Base-by-base conservation (phyloP, 1,140 invertebrate genomes). In the Bradysia coprophila region DNA sequence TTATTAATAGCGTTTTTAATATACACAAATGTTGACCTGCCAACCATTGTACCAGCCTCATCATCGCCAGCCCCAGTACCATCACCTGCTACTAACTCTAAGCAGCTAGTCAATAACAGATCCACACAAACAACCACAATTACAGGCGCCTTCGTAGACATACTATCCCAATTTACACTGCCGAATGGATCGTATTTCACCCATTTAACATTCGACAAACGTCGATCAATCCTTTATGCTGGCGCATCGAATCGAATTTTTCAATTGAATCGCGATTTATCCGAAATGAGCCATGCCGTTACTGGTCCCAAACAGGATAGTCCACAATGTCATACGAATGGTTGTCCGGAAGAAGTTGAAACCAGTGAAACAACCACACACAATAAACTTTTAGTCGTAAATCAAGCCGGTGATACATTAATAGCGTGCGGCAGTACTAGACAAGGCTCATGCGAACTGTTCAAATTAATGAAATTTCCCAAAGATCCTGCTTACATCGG, bases 371-470 rank as follows among this genome's bases (percentile, higher is more conserved):
- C 76, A 37, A 78, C 91, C 55, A 93, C 89, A 62, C 77, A 86
- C 40, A 95, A 93, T 61, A 96, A 96, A 64, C 76, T 92, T 43
- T 66, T 97, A 43, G 71, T 96, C 6, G 76, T 94, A 19, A 88
- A 94, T 61, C 72, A 81, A 45, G 77, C 79, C 45, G 75, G 80
- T 9, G 71, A 78, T 38, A 76, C 71, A 21, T 68, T 97, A 18
- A 84, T 97, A 36, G 76, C 75, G 13, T 96, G 93, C 55, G 89
- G 88, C 20, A 92, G 85, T 23, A 64, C 90, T 21, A 70, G 74
- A 18, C 88, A 93, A 66, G 83, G 89, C 41, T 81, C 93, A 33
- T 91, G 88, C 59, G 74, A 75, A 50, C 85, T 87, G 56, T 90
- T 88, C 61, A 78, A 78, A 53, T 65, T 90, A 48, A 71, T 71